phyloP scores from a whole-genome alignment of 1,140 invertebrate species.

The Formica selysi region DNA sequence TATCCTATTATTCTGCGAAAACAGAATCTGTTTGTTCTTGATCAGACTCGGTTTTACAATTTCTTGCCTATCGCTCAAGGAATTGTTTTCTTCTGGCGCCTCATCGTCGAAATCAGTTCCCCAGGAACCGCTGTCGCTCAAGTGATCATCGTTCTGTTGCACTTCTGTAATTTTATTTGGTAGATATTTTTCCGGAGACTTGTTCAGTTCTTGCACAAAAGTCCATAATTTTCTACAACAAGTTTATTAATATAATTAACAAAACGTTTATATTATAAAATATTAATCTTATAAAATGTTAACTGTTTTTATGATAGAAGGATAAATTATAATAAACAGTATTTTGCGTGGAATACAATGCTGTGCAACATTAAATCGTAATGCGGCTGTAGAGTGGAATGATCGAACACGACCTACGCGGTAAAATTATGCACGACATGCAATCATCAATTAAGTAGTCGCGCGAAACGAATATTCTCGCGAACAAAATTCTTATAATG shows the following conservation, averaged over 20 bases:
- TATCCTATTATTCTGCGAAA: slow-evolving; percentile 2
- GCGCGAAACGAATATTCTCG: slow-evolving; percentile 18
- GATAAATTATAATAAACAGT: not conserved
- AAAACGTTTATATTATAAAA: not conserved
- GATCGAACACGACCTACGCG: slow-evolving; percentile 61
- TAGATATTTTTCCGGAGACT: slow-evolving; percentile 79
- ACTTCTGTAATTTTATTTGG: slow-evolving; percentile 50
- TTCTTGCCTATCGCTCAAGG: not conserved
- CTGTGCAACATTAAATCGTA: not conserved
- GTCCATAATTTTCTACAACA: slow-evolving; percentile 78
- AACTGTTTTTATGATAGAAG: not conserved
- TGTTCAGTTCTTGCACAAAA: slow-evolving; percentile 81
- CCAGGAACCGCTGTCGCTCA: slow-evolving; percentile 81
- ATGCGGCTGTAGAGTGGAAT: slow-evolving; percentile 26
- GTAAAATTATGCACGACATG: slow-evolving; percentile 57
- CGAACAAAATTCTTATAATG: slow-evolving; percentile 9
- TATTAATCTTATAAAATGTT: not conserved
- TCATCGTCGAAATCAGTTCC: slow-evolving; percentile 83
- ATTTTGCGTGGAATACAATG: not conserved
- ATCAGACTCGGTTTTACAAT: not conserved
- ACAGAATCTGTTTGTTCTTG: not conserved
- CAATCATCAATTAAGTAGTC: slow-evolving; percentile 18
- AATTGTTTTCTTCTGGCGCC: slow-evolving; percentile 67
- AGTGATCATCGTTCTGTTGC: slow-evolving; percentile 66
- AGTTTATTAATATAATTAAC: not conserved